These are phyloP conservation scores for Dicentrarchus labrax DNA, from an alignment of 2,113 vertebrate species.

Conservation along the genomic window DNA sequence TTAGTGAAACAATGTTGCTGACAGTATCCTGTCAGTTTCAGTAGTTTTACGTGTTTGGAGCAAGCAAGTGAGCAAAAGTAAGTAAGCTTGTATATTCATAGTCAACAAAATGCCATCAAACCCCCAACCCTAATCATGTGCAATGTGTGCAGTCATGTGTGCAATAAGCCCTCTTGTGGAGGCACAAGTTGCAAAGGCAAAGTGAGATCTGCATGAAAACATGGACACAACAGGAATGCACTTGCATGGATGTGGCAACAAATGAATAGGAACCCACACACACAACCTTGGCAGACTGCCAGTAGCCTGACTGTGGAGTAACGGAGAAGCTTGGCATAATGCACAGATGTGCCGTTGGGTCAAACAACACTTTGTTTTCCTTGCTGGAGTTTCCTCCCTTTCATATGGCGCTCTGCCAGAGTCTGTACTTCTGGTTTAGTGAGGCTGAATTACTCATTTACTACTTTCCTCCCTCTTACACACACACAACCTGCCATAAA, in stretches of 20 bases:
- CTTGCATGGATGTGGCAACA: conserved; percentile 41
- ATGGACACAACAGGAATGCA: conserved; percentile 50
- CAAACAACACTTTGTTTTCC: conserved; percentile 74
- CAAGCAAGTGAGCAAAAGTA: background rate
- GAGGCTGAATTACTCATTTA: conserved; percentile 65
- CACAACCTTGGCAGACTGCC: conserved; percentile 53
- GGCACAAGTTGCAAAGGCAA: conserved; percentile 32
- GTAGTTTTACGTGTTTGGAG: background rate
- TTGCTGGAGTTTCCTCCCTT: conserved; percentile 56
- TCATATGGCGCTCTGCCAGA: conserved; percentile 54
- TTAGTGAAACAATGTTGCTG: no score
- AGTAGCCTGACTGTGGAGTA: conserved; percentile 49
- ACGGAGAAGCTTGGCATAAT: conserved; percentile 64
- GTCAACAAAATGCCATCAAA: background rate
- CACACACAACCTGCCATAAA: conserved; percentile 29
- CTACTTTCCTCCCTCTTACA: conserved; percentile 21
- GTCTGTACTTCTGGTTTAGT: conserved; percentile 41
- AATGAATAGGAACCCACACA: conserved; percentile 53
- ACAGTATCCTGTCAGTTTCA: background rate
- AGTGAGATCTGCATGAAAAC: conserved; percentile 30
- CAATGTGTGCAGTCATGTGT: background rate
- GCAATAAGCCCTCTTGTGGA: background rate
- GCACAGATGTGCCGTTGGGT: conserved; percentile 74
- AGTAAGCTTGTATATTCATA: background rate
- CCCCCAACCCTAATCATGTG: background rate